Evolutionary conservation across 2,888 invertebrate species (phyloP), one percentile per base, ranked within the genome.

Genomic region (Hypomecis atomaria): DNA sequence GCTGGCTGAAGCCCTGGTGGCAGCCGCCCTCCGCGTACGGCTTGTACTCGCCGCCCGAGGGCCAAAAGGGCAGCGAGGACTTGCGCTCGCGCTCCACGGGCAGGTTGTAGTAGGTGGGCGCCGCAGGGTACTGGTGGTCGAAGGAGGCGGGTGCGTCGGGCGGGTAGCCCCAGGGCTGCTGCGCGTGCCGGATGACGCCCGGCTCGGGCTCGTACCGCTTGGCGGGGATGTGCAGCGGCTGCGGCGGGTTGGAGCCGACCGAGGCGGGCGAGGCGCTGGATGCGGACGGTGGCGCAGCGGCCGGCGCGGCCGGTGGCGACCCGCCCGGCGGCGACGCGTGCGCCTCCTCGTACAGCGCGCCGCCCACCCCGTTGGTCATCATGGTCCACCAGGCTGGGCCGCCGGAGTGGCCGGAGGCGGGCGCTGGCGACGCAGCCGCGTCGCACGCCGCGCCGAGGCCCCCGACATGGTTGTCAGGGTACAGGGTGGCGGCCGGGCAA

Each of bases 181-280:
- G 95, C 76, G 96, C 95, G 90, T 96, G 96, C 73, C 96, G 93
- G 80, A 96, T 96, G 79, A 96, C 96, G 50, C 96, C 95, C 57
- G 95, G 94, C 80, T 94, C 94, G 65, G 94, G 94, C 72, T 93
- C 93, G 83, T 93, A 96, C 75, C 97, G 94, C 90, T 98, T 97
- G 81, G 97, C 97, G 73, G 97, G 98, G 90, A 98, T 97, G 93
- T 98, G 97, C 71, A 98, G 94, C 70, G 96, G 97, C 81, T 95
- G 95, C 67, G 95, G 95, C 66, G 96, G 94, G 89, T 95, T 94
- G 84, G 95, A 95, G 83, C 95, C 94, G 57, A 94, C 94, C 66
- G 92, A 91, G 68, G 94, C 88, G 80, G 94, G 94, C 83, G 94
- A 90, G 82, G 90, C 91, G 91, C 90, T 90, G 81, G 92, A 89